Evolutionary conservation across 2,797 vertebrate species (phyloP).

Genomic region (Prunella strophiata): DNA sequence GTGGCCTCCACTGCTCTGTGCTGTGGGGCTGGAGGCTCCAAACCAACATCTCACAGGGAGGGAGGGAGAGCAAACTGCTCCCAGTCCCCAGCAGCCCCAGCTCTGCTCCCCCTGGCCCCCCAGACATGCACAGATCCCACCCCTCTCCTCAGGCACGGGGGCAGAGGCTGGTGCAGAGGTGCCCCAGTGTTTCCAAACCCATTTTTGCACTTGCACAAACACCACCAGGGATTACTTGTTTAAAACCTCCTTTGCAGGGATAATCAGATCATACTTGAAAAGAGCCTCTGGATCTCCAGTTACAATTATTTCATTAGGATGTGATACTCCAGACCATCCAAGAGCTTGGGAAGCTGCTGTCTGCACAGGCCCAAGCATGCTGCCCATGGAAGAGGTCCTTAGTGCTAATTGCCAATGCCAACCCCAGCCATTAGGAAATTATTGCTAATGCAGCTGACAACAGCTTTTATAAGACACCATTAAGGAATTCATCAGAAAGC

Average conservation of each 20-base stretch:
- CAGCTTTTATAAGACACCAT: not conserved
- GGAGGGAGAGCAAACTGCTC: conserved; percentile 37
- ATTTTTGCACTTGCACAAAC: not conserved
- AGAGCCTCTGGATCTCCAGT: not conserved
- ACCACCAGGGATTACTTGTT: not conserved
- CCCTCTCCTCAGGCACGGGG: accelerated
- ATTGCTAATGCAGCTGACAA: not conserved
- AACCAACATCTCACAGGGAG: not conserved
- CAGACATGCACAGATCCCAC: not conserved
- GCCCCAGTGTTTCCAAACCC: not conserved
- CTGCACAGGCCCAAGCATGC: not conserved
- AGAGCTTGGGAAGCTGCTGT: not conserved
- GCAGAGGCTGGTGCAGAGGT: not conserved
- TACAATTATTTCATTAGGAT: not conserved
- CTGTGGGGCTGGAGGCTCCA: not conserved
- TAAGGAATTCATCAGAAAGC: not conserved
- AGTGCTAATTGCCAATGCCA: not conserved
- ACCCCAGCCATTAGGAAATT: not conserved
- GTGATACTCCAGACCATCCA: not conserved
- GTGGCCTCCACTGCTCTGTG: not conserved
- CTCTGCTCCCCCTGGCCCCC: not conserved
- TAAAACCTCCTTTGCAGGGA: not conserved
- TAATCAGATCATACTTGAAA: not conserved
- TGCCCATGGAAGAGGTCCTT: not conserved
- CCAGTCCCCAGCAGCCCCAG: not conserved